These are phyloP conservation scores for Clunio marinus DNA, from an alignment of 2,888 invertebrate genomes.

Conservation along the genomic window DNA sequence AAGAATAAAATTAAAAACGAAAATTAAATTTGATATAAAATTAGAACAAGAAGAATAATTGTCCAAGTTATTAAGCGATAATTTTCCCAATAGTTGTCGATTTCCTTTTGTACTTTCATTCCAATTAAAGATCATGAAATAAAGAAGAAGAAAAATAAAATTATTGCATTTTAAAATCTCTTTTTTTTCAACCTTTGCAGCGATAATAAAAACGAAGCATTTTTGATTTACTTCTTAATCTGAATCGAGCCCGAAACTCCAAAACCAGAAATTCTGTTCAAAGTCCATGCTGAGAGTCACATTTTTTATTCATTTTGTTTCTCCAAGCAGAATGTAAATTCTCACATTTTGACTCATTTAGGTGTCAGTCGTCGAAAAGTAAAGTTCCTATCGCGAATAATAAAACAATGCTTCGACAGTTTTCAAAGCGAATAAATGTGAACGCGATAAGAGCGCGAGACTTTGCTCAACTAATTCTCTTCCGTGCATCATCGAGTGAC, in stretches of 20 bases:
- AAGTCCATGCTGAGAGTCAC: not conserved
- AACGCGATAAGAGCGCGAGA: not conserved
- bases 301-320: not conserved
- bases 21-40: too few species aligned
- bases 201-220: not conserved
- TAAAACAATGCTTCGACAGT: not conserved
- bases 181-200: not conserved
- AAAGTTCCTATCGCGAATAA: not conserved
- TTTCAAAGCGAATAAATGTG: not conserved
- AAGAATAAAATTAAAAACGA: not conserved
- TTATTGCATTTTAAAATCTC: not conserved
- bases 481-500: conserved; percentile 9
- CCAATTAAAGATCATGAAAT: conserved; percentile 24
- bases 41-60: too few species aligned
- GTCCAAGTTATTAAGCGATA: too few species aligned
- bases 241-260: too few species aligned
- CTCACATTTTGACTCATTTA: not conserved
- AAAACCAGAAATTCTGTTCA: not conserved
- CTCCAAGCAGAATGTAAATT: too few species aligned
- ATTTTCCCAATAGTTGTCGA: conserved; percentile 16
- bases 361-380: not conserved
- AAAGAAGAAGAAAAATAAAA: conserved; percentile 9
- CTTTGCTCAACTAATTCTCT: not conserved
- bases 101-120: conserved; percentile 38
- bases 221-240: not conserved